Conservation (phyloP, 2,888 invertebrate species). For the Drosophila austrosaltans region DNA sequence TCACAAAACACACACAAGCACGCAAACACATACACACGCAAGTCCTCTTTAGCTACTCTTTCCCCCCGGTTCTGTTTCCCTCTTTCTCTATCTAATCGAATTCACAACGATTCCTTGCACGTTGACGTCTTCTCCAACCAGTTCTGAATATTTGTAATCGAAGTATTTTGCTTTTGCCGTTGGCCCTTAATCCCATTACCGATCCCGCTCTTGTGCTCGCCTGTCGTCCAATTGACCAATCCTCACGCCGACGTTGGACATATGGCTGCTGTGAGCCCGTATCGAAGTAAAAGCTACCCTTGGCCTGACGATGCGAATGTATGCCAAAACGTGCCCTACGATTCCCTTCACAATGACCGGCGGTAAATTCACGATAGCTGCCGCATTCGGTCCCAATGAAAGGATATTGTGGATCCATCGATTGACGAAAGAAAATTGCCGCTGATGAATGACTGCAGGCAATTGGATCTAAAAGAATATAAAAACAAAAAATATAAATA, state of each 20-base stretch:
- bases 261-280: constrained; percentile 71
- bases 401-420: constrained; percentile 79
- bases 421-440: constrained; percentile 81
- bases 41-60: not conserved
- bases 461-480: constrained; percentile 73
- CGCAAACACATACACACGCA: not conserved
- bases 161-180: not conserved
- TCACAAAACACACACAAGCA: not conserved
- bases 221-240: constrained; percentile 23
- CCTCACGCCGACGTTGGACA: constrained; percentile 50
- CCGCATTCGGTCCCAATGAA: constrained; percentile 80
- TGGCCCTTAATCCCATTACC: not conserved
- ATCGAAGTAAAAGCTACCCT: constrained; percentile 79
- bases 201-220: not conserved
- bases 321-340: constrained; percentile 80
- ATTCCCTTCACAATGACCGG: constrained; percentile 72
- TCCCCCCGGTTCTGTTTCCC: not conserved
- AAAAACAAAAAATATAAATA: not conserved
- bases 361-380: constrained; percentile 69
- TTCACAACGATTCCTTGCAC: constrained; percentile 4
- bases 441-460: constrained; percentile 82
- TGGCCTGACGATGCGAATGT: constrained; percentile 70
- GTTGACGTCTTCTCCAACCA: constrained; percentile 4
- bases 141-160: not conserved
- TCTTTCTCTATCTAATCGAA: not conserved